Percentiles rank a stretch among this genome's conserved stretches.
phyloP scores from a whole-genome alignment of 1,140 invertebrate species.

The Drosophila takahashii region DNA sequence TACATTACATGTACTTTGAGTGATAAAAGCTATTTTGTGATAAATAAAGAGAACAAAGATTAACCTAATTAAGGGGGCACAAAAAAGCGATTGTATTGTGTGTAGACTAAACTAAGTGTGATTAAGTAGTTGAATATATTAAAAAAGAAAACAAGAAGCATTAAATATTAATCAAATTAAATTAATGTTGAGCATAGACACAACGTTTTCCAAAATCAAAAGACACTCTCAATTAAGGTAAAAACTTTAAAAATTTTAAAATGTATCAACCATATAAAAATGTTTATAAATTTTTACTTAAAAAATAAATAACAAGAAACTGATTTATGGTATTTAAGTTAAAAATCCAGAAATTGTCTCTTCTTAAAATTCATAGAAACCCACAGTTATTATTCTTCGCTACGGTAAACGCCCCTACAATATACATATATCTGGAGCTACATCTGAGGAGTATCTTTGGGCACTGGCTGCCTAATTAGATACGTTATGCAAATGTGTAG shows the following conservation, averaged over 20 bases:
- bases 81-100: background rate
- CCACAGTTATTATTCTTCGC: conserved; percentile 1
- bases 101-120: background rate
- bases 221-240: no score
- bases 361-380: background rate
- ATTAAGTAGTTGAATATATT: no score
- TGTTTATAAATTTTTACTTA: no score
- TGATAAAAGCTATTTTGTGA: conserved; percentile 17
- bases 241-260: no score
- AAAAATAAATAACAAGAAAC: no score
- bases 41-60: background rate
- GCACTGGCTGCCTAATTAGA: conserved; percentile 61
- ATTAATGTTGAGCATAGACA: no score
- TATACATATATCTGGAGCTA: background rate
- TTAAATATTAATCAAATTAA: no score
- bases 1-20: conserved; percentile 13
- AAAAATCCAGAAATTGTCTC: background rate
- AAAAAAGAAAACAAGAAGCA: background rate
- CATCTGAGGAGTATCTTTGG: conserved; percentile 23
- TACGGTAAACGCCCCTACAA: conserved; percentile 15
- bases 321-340: background rate
- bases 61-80: conserved; percentile 4
- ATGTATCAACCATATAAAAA: no score
- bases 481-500: conserved; percentile 70
- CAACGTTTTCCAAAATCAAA: no score